Conservation (phyloP, 2,888 invertebrate species). For the Torymus aiolomorphi region DNA sequence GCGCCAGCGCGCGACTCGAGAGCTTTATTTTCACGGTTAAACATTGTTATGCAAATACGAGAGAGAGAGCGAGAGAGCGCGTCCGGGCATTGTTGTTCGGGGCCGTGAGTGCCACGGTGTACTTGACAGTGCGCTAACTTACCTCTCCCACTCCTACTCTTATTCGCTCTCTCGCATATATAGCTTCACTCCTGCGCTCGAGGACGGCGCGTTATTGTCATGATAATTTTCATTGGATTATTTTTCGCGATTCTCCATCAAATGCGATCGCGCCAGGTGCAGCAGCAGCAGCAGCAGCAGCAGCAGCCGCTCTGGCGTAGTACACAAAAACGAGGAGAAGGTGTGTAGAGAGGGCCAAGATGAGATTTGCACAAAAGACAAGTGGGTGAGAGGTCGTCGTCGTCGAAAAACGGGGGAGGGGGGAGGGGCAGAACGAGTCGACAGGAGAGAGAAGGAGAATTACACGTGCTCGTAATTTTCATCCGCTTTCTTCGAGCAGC, state of each 20-base stretch:
- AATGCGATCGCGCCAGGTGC: conserved; percentile 6
- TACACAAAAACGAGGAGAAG: too few species aligned
- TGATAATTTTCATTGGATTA: conserved; percentile 69
- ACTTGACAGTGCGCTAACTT: conserved; percentile 54
- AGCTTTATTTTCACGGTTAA: conserved; percentile 70
- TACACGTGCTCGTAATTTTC: conserved; percentile 51
- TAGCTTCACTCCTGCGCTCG: background rate
- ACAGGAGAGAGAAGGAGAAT: conserved; percentile 28
- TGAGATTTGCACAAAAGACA: conserved; percentile 37
- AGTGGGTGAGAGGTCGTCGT: background rate
- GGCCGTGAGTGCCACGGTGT: conserved; percentile 34
- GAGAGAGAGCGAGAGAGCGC: conserved; percentile 52
- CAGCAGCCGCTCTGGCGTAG: too few species aligned
- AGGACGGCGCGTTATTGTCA: conserved; percentile 63
- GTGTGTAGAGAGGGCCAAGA: conserved; percentile 2
- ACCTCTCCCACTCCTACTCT: background rate
- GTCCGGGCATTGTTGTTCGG: conserved; percentile 67
- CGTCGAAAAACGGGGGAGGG: conserved; percentile 1
- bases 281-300: background rate
- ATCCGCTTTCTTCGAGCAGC: conserved; percentile 47
- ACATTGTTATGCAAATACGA: conserved; percentile 72
- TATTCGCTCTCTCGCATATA: conserved; percentile 2
- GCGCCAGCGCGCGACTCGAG: background rate
- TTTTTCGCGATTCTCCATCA: conserved; percentile 65
- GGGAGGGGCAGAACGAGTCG: conserved; percentile 1